These are phyloP conservation scores for Todiramphus chloris DNA, from an alignment of 2,113 vertebrate species.

Conservation along the genomic window DNA sequence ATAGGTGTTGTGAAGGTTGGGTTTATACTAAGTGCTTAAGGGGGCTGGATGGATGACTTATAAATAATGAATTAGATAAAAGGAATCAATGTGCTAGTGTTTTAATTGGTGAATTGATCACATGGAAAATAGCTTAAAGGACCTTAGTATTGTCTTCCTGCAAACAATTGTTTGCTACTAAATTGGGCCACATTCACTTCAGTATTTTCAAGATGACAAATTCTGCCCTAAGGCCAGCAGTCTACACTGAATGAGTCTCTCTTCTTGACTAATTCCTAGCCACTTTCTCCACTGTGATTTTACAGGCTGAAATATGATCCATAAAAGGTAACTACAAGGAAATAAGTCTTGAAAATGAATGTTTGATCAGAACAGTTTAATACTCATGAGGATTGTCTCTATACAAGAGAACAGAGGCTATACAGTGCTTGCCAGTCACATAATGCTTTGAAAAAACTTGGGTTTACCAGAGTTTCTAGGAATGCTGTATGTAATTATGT, in stretches of 20 bases:
- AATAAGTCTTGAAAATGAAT: neutral
- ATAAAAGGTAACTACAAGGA: neutral
- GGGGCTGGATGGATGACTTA: neutral
- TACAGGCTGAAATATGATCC: neutral
- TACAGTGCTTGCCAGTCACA: neutral
- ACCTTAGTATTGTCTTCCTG: neutral
- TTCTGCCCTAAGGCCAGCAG: neutral
- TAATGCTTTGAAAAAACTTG: neutral
- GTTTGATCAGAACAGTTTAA: neutral
- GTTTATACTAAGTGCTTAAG: neutral
- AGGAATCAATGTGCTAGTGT: neutral
- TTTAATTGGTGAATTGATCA: conserved; percentile 13
- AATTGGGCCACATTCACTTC: neutral
- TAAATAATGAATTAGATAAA: neutral
- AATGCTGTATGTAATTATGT: neutral
- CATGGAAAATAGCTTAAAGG: neutral
- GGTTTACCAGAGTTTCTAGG: neutral
- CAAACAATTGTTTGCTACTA: neutral
- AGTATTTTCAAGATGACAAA: neutral
- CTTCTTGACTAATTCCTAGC: neutral
- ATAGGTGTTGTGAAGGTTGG: neutral
- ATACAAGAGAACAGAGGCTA: neutral
- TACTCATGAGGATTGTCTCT: neutral
- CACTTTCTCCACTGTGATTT: neutral
- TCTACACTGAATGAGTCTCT: neutral